Percentiles rank a stretch among this genome's conserved stretches.
phyloP scores from a whole-genome alignment of 2,113 vertebrate species.

The rat (Rattus norvegicus) region DNA sequence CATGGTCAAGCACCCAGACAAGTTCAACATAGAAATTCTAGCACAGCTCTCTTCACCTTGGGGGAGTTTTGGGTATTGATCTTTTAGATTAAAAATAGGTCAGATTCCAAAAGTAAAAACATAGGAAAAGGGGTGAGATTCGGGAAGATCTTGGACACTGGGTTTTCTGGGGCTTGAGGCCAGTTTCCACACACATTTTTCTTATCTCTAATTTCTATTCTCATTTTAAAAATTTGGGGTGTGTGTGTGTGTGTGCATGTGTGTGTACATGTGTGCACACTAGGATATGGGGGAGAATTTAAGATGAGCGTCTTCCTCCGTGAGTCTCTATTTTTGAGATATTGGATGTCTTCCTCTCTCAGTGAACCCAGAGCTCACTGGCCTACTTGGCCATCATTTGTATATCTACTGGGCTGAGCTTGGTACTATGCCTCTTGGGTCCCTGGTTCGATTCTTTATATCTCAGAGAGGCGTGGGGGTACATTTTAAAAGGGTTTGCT shows the following conservation, averaged over 20 bases:
- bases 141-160: not conserved
- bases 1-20: not conserved
- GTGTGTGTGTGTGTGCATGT: not conserved
- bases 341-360: not conserved
- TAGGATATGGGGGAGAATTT: not conserved
- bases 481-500: not conserved
- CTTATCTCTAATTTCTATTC: not conserved
- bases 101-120: not conserved
- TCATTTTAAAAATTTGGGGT: not conserved
- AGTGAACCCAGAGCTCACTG: not conserved
- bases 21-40: not conserved
- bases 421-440: not conserved
- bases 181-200: not conserved
- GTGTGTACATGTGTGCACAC: not conserved
- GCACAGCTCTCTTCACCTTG: fast-evolving
- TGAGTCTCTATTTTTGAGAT: not conserved
- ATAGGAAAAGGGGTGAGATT: not conserved
- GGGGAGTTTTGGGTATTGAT: not conserved
- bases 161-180: not conserved
- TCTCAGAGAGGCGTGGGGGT: not conserved
- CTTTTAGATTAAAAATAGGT: not conserved
- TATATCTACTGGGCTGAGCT: not conserved
- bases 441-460: not conserved
- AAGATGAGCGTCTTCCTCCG: not conserved
- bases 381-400: not conserved